Conservation (phyloP, 2,113 vertebrate species). For the Channa maculata region DNA sequence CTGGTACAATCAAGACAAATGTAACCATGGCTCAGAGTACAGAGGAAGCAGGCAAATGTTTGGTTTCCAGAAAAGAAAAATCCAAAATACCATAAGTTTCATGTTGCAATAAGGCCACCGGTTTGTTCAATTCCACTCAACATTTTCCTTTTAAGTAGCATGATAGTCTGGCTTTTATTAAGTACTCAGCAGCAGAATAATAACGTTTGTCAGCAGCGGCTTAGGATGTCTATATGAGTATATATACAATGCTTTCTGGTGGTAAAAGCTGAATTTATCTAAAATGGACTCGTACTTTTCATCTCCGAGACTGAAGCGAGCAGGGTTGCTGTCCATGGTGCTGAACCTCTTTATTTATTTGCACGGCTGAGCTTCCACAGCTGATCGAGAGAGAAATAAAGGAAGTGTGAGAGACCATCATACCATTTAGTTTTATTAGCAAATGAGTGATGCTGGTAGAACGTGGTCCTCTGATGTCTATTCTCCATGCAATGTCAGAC, state of each 20-base stretch:
- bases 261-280: too few species aligned
- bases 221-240: too few species aligned
- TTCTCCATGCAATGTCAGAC: background rate
- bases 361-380: background rate
- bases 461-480: background rate
- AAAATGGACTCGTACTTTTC: too few species aligned
- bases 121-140: background rate
- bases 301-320: background rate
- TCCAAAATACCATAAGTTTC: too few species aligned
- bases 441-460: background rate
- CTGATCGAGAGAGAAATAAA: background rate
- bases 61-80: background rate
- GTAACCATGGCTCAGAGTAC: background rate
- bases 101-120: background rate
- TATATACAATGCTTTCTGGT: too few species aligned
- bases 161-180: background rate
- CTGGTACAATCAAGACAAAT: background rate
- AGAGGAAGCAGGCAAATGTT: background rate
- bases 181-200: background rate
- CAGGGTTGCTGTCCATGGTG: conserved; percentile 70
- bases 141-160: background rate
- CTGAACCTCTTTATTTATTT: conserved; percentile 53
- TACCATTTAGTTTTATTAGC: conserved; percentile 5
- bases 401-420: background rate
- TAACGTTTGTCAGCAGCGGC: too few species aligned